Conservation (phyloP, 2,888 invertebrate genomes). For the Patella ulyssiponensis region DNA sequence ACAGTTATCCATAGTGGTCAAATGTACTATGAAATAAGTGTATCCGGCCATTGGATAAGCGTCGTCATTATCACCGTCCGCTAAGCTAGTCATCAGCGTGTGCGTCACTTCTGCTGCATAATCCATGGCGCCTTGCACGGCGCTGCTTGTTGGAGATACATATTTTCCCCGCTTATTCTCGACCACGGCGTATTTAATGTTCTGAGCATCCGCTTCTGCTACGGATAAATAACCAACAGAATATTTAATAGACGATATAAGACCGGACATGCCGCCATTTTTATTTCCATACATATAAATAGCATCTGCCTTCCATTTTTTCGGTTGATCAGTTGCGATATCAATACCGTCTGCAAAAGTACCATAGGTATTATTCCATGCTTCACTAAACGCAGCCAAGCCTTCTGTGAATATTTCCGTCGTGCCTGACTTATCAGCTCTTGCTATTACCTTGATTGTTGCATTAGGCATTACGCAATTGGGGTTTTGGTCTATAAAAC, state of each 20-base stretch:
- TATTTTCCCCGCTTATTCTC: constrained; percentile 48
- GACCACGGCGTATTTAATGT: constrained; percentile 47
- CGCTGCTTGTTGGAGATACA: constrained; percentile 36
- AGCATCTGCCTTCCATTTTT: constrained; percentile 46
- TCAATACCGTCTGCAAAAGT: constrained; percentile 48
- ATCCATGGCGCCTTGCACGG: constrained; percentile 55
- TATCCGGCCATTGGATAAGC: constrained; percentile 61
- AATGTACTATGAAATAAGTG: constrained; percentile 60
- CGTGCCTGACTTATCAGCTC: constrained; percentile 66
- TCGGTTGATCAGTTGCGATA: constrained; percentile 22
- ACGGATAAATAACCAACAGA: constrained; percentile 63
- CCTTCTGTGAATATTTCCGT: constrained; percentile 63
- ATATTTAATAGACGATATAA: constrained; percentile 51
- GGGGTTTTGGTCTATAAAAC: constrained; percentile 48
- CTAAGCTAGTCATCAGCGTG: constrained; percentile 34
- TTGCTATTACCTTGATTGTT: constrained; percentile 57
- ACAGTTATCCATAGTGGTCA: constrained; percentile 49
- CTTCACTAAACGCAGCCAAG: constrained; percentile 49
- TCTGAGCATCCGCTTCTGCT: constrained; percentile 44
- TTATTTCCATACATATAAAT: constrained; percentile 48
- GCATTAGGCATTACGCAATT: constrained; percentile 44
- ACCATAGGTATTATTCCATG: constrained; percentile 56
- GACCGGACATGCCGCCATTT: constrained; percentile 54
- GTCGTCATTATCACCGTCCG: constrained; percentile 22
- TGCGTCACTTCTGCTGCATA: constrained; percentile 28